Conservation (phyloP, 1,140 invertebrate genomes). For the Aethina tumida region DNA sequence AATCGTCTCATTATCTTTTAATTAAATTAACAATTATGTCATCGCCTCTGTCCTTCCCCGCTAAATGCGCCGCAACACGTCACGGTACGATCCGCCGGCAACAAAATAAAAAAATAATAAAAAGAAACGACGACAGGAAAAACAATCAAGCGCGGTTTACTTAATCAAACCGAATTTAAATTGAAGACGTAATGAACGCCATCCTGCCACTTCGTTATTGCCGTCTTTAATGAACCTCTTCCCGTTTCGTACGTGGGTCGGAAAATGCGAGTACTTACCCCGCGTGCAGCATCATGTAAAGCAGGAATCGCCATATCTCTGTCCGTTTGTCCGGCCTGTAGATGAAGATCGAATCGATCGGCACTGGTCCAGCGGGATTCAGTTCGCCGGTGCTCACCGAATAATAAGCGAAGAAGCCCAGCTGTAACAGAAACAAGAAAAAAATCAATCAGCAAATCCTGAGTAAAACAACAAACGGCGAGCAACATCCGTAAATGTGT, state of each 20-base stretch:
- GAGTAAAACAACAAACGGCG: not conserved
- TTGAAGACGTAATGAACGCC: no score
- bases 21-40: no score
- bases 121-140: no score
- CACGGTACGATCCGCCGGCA: no score
- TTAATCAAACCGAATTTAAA: no score
- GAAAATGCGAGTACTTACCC: constrained; percentile 54
- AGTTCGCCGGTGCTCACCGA: constrained; percentile 70
- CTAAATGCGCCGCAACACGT: no score
- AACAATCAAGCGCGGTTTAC: no score
- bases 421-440: constrained; percentile 48
- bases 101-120: no score
- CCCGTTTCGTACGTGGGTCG: constrained; percentile 1
- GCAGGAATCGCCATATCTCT: constrained; percentile 88
- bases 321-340: constrained; percentile 84
- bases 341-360: constrained; percentile 86
- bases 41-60: no score
- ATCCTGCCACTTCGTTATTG: no score
- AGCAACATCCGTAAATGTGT: not conserved
- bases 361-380: constrained; percentile 79
- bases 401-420: constrained; percentile 89
- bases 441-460: not conserved
- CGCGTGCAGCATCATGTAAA: constrained; percentile 92
- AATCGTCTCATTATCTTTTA: no score
- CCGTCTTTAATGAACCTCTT: no score